Evolutionary conservation across 2,888 invertebrate genomes (phyloP).

Genomic region (Pandemis heparana): DNA sequence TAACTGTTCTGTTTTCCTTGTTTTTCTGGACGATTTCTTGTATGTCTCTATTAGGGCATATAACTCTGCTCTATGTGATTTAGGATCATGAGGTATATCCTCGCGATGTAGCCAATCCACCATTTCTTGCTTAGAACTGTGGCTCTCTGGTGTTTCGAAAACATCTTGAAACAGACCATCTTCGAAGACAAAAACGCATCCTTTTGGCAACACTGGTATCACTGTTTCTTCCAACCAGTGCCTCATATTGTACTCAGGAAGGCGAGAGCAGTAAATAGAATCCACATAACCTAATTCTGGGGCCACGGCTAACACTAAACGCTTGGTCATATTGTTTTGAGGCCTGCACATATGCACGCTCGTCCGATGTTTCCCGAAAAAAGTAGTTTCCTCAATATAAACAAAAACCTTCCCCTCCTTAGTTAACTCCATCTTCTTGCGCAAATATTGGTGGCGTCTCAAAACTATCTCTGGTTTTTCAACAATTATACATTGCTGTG

Average conservation of each 20-base stretch:
- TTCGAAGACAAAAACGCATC: constrained; percentile 32
- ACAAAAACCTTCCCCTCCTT: constrained; percentile 26
- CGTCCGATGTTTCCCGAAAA: not conserved
- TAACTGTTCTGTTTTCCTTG: not conserved
- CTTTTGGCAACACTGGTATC: constrained; percentile 11
- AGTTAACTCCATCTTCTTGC: constrained; percentile 21
- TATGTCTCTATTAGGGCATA: constrained; percentile 19
- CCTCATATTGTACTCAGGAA: not conserved
- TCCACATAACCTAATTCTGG: constrained; percentile 3
- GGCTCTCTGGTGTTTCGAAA: not conserved
- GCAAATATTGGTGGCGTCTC: constrained; percentile 28
- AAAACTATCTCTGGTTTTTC: constrained; percentile 40
- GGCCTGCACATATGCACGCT: not conserved
- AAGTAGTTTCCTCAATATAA: constrained; percentile 20
- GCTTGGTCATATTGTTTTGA: not conserved
- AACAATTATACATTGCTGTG: constrained; percentile 20
- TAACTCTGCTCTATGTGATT: constrained; percentile 28
- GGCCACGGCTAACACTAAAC: constrained; percentile 19
- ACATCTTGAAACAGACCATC: not conserved
- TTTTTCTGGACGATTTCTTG: not conserved
- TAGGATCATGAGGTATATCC: constrained; percentile 22
- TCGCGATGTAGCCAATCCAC: constrained; percentile 19
- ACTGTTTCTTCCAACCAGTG: constrained; percentile 28
- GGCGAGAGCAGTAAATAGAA: not conserved
- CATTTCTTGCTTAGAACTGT: constrained; percentile 26